Evolutionary conservation across 2,797 vertebrate genomes (phyloP), one percentile per base, ranked within the genome.

Genomic region (Hylomyscus alleni): DNA sequence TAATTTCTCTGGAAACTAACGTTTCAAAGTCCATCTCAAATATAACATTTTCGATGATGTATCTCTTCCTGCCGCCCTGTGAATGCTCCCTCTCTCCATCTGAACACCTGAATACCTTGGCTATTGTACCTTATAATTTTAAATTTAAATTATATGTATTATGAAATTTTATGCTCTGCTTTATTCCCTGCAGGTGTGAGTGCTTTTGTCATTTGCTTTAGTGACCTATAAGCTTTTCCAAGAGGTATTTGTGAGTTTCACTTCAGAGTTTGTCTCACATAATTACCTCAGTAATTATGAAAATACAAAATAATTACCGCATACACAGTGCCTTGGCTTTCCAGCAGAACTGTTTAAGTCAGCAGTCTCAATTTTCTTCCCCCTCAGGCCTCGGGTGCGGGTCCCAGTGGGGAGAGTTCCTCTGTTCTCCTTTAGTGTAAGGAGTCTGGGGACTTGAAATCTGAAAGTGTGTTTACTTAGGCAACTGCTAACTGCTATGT

Each of bases 1-100:
- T 19, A 17, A 13, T 81, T 91, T 82, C 80, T 6, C 47, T 81
- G n/a, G 47, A 88, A 97, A 82, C 54, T 75, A 95, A 31, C 69
- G 1, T 19, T 58, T 9, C 5, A 80, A 50, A 58, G 24, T 12
- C 47, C 2, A 72, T 92, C 60, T 92, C 31, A 92, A 86, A 92
- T 91, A 29, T 9, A 19, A 65, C 6, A 52, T 81, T 60, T 67
- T 86, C 34, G 15, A 14, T 72, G 52, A 90, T 34, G 0, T 56
- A 72, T 62, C 76, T 54, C 1, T 44, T 65, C 9, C 58, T 60
- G 20, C 54, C 4, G 81, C 26, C 37, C 14, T 44, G 5, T 58
- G n/a, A 10, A 58, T 31, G 22, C 77, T 52, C 76, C 1, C 10
- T 82, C 0, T 69, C 54, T 86, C 50, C 92, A 44, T 1, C 6